Conservation (phyloP, 2,797 vertebrate species). For the Mormyrus hasselquistii region DNA sequence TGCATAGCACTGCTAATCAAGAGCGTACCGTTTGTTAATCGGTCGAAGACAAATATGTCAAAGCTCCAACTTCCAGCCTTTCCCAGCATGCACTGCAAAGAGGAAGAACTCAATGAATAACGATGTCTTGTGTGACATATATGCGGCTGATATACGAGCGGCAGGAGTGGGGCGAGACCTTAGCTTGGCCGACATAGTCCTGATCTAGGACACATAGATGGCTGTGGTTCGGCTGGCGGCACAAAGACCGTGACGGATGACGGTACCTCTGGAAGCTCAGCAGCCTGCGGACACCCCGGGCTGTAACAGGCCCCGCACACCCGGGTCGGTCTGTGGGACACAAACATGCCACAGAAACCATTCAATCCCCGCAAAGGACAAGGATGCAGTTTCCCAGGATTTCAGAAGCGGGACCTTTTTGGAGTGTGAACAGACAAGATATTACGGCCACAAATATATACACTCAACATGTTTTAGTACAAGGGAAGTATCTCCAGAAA, state of each 20-base stretch:
- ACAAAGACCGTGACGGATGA: conserved; percentile 68
- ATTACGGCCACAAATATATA: not conserved
- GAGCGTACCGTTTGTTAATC: conserved; percentile 73
- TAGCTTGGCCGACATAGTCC: conserved; percentile 77
- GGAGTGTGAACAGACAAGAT: not conserved
- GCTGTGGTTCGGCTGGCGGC: conserved; percentile 61
- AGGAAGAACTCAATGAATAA: not conserved
- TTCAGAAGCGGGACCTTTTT: not conserved
- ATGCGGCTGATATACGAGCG: not conserved
- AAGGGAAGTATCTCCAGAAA: not conserved
- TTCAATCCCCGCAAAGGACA: not conserved
- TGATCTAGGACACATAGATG: conserved; percentile 74
- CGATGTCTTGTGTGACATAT: not conserved
- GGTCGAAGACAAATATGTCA: conserved; percentile 80
- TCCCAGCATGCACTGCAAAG: conserved; percentile 75
- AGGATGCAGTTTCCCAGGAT: not conserved
- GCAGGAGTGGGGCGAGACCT: conserved; percentile 46
- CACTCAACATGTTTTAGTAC: not conserved
- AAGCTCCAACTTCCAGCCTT: conserved; percentile 79
- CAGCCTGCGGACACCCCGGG: conserved; percentile 67
- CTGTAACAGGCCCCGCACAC: conserved; percentile 65
- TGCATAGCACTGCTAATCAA: not conserved
- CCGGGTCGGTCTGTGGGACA: conserved; percentile 54
- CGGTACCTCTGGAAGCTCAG: conserved; percentile 75
- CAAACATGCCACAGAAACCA: not conserved